Conservation (phyloP, 1,140 invertebrate genomes). For the Drosophila dunni region DNA sequence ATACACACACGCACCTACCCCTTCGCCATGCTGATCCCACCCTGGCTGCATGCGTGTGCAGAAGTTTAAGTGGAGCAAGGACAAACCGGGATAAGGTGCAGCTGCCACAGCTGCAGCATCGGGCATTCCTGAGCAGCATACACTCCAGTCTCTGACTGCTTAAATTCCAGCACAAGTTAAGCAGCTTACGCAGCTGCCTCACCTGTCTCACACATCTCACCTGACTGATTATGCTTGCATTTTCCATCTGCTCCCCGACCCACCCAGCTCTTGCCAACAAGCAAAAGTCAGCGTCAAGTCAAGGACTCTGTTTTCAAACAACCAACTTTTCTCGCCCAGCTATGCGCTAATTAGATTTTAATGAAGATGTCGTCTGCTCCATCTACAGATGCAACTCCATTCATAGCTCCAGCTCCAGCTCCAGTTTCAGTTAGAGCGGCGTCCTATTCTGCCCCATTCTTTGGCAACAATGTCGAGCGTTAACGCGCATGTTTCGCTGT, state of each 20-base stretch:
- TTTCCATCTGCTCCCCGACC: not conserved
- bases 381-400: constrained; percentile 3
- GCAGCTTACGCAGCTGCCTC: constrained; percentile 66
- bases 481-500: constrained; percentile 65
- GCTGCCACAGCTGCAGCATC: constrained; percentile 8
- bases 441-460: not conserved
- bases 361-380: constrained; percentile 69
- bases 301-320: constrained; percentile 33
- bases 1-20: too few species aligned
- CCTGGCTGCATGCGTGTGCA: constrained; percentile 60
- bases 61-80: constrained; percentile 75
- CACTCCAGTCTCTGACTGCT: constrained; percentile 51
- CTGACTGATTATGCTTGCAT: constrained; percentile 51
- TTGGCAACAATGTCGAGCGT: constrained; percentile 64
- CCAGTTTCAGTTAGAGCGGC: not conserved
- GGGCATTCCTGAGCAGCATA: constrained; percentile 63
- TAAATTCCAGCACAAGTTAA: constrained; percentile 75
- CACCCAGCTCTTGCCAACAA: too few species aligned
- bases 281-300: constrained; percentile 20
- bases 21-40: not conserved
- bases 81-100: constrained; percentile 39
- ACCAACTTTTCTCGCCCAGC: constrained; percentile 20
- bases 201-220: constrained; percentile 35
- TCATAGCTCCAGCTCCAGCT: constrained; percentile 1
- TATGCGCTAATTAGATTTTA: constrained; percentile 77